Evolutionary conservation across 2,797 vertebrate species (phyloP).

Genomic region (Psittacula echo): DNA sequence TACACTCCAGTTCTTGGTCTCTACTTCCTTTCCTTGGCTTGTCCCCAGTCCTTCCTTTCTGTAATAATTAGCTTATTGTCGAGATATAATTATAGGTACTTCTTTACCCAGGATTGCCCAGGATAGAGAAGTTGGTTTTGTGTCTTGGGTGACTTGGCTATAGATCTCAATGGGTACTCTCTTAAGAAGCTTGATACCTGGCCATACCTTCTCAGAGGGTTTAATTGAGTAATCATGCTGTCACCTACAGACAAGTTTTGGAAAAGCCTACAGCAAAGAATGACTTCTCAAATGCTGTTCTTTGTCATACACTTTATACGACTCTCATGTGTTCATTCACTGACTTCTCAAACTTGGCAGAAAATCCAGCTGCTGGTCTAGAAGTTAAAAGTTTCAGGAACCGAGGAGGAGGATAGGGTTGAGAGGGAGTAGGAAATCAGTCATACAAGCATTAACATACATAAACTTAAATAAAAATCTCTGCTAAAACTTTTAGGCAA

Average conservation of each 20-base stretch:
- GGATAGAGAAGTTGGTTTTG: neutral
- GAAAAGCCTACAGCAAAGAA: neutral
- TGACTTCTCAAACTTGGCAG: neutral
- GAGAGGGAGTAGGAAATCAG: neutral
- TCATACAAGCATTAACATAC: neutral
- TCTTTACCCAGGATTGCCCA: neutral
- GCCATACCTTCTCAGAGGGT: neutral
- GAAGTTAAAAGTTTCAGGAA: neutral
- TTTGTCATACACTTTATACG: neutral
- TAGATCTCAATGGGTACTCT: neutral
- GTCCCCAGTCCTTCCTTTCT: neutral
- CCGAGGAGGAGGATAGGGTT: too few species aligned
- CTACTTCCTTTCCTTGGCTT: neutral
- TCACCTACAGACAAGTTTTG: neutral
- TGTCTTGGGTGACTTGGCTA: neutral
- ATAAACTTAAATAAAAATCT: neutral
- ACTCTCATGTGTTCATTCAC: neutral
- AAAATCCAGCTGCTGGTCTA: neutral
- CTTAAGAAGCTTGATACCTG: neutral
- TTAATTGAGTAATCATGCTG: conserved; percentile 13
- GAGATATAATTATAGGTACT: neutral
- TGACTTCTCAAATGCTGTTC: neutral
- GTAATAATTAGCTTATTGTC: neutral
- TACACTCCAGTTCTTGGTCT: neutral
- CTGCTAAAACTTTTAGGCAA: neutral